Evolutionary conservation across 2,888 invertebrate species (phyloP), one percentile per base, ranked within the genome.

Genomic region (Philhelius pedissequus): DNA sequence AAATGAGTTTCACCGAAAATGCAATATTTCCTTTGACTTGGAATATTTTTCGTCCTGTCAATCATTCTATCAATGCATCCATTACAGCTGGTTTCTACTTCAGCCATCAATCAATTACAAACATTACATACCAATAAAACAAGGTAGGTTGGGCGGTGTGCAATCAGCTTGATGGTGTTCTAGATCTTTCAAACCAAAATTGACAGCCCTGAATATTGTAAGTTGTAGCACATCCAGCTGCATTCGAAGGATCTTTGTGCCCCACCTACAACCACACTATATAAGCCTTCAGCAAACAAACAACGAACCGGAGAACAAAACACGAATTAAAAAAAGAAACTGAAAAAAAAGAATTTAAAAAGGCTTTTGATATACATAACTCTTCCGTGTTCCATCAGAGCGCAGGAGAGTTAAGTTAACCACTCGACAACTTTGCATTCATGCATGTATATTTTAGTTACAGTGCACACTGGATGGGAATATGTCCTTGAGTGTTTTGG

Each of bases 31-130:
- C 18, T 15, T 25, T 64, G 11, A 13, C 45, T 45, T 69, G 73
- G 62, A n/a, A 60, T 22, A 75, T 70, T 70, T 74, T 43, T 45
- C 74, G 54, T 70, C 74, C 69, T 75, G 66, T 84, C 84, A 76
- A 68, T 80, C 79, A 80, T 76, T 76, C 68, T 80, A 68, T 84
- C 80, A 84, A 76, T 84, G 66, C 80, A 48, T 68, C 75, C 84
- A 80, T 56, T 76, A 60, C 75, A 75, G 20, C 68, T 54, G 70
- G 71, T 76, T 62, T 13, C 9, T 58, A 68, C 79, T 80, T 80
- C 84, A 84, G 66, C 84, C 84, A 84, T 84, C 84, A 84, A 84
- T 84, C 84, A 84, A 84, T 80, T 84, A 84, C 76, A 76, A 84
- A 80, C 71, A 76, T 76, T n/a, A 48, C 48, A 48, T 48, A 25